Conservation (phyloP, 2,797 vertebrate genomes). For the Sebastes flavidus region DNA sequence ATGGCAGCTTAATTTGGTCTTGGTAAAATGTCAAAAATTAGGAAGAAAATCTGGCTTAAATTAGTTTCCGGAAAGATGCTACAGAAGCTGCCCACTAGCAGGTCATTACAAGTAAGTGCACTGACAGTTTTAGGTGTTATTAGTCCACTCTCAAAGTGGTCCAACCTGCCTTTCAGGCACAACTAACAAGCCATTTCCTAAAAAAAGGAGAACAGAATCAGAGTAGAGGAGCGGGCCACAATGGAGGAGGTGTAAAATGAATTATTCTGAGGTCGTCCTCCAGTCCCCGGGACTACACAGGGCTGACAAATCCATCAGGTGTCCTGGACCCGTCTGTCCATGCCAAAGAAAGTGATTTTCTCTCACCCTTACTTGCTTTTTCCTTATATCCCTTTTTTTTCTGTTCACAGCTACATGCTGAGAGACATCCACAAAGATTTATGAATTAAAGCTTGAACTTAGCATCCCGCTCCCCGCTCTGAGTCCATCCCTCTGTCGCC, state of each 20-base stretch:
- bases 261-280: slow-evolving; percentile 64
- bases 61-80: neutral
- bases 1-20: slow-evolving; percentile 27
- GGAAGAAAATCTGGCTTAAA: slow-evolving; percentile 24
- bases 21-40: neutral
- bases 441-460: slow-evolving; percentile 77
- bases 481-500: slow-evolving; percentile 28
- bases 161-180: slow-evolving; percentile 22
- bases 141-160: slow-evolving; percentile 32
- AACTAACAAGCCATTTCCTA: slow-evolving; percentile 52
- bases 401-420: slow-evolving; percentile 47
- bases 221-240: slow-evolving; percentile 30
- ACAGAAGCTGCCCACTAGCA: neutral
- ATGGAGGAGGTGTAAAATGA: slow-evolving; percentile 58
- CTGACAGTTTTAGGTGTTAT: slow-evolving; percentile 41
- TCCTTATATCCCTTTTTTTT: slow-evolving; percentile 13
- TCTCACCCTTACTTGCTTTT: slow-evolving; percentile 30
- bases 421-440: slow-evolving; percentile 68
- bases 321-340: slow-evolving; percentile 50
- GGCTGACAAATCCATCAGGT: slow-evolving; percentile 62
- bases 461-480: slow-evolving; percentile 37
- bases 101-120: slow-evolving; percentile 12
- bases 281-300: slow-evolving; percentile 38
- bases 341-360: slow-evolving; percentile 55
- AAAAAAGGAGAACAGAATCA: slow-evolving; percentile 29